Percentiles rank a stretch among this genome's conserved stretches.
phyloP scores from a whole-genome alignment of 2,113 vertebrate species.

The Peromyscus maniculatus region DNA sequence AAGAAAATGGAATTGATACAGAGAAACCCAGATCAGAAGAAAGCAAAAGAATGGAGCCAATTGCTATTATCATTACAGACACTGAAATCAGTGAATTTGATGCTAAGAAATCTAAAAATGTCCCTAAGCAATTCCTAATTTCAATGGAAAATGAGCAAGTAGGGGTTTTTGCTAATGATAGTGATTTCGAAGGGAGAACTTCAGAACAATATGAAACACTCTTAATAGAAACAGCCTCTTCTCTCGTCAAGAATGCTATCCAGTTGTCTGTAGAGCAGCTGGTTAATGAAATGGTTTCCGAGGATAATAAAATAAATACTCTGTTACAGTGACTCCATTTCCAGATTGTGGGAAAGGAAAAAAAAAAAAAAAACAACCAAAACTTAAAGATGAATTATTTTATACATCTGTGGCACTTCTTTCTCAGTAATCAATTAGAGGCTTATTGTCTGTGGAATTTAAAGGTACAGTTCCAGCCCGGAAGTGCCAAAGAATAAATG shows the following conservation, averaged over 20 bases:
- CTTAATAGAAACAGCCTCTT: slow-evolving; percentile 88
- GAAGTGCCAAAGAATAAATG: slow-evolving; percentile 51
- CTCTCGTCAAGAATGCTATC: slow-evolving; percentile 89
- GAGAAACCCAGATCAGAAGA: slow-evolving; percentile 78
- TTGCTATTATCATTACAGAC: slow-evolving; percentile 88
- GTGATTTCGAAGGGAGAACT: slow-evolving; percentile 83
- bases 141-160: slow-evolving; percentile 84
- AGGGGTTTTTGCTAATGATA: slow-evolving; percentile 79
- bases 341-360: not conserved
- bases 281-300: slow-evolving; percentile 88
- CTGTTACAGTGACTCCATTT: slow-evolving; percentile 83
- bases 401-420: slow-evolving; percentile 63
- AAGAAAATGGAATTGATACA: slow-evolving; percentile 63
- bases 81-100: slow-evolving; percentile 88
- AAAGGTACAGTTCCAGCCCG: not conserved
- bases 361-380: not conserved
- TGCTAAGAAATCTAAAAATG: slow-evolving; percentile 84
- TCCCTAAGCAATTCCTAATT: slow-evolving; percentile 84
- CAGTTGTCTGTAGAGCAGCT: slow-evolving; percentile 90
- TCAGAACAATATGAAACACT: slow-evolving; percentile 88
- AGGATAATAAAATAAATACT: slow-evolving; percentile 87
- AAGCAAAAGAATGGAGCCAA: slow-evolving; percentile 73
- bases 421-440: slow-evolving; percentile 38
- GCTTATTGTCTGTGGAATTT: slow-evolving; percentile 61
- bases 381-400: slow-evolving; percentile 46